Percentiles rank a stretch among this genome's conserved stretches.
Conservation (phyloP, 2,113 vertebrate species). For the Peromyscus leucopus region DNA sequence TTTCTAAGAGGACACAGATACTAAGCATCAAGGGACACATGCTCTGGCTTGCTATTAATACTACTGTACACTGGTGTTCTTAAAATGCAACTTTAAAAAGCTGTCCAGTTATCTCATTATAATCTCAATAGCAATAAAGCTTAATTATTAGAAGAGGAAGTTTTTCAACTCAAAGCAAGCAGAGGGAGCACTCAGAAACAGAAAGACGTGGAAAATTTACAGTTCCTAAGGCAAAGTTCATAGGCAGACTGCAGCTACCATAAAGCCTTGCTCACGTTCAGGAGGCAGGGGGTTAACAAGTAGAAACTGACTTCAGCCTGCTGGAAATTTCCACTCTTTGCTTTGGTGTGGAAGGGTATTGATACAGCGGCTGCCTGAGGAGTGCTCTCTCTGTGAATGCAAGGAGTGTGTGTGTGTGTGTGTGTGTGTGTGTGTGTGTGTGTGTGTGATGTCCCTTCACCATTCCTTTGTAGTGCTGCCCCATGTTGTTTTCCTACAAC, state of each 20-base stretch:
- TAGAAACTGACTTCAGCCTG: slow-evolving; percentile 80
- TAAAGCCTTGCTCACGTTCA: slow-evolving; percentile 78
- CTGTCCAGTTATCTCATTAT: not conserved
- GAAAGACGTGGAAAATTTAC: slow-evolving; percentile 69
- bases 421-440: not conserved
- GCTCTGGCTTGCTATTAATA: not conserved
- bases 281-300: slow-evolving; percentile 65
- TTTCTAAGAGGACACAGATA: not conserved
- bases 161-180: slow-evolving; percentile 31
- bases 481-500: slow-evolving; percentile 66
- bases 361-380: slow-evolving; percentile 1
- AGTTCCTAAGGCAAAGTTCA: slow-evolving; percentile 77
- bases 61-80: not conserved
- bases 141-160: slow-evolving; percentile 15
- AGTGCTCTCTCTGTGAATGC: not conserved
- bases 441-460: slow-evolving; percentile 68
- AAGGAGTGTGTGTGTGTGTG: not conserved
- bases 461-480: slow-evolving; percentile 78
- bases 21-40: not conserved
- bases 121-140: not conserved
- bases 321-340: slow-evolving; percentile 88
- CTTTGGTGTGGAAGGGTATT: slow-evolving; percentile 78
- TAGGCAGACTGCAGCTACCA: slow-evolving; percentile 72
- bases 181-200: not conserved
- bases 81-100: slow-evolving; percentile 41